Percentiles rank a stretch among this genome's conserved stretches.
These are phyloP conservation scores for Cephalopterus ornatus DNA, from an alignment of 2,113 vertebrate species.

Conservation along the genomic window DNA sequence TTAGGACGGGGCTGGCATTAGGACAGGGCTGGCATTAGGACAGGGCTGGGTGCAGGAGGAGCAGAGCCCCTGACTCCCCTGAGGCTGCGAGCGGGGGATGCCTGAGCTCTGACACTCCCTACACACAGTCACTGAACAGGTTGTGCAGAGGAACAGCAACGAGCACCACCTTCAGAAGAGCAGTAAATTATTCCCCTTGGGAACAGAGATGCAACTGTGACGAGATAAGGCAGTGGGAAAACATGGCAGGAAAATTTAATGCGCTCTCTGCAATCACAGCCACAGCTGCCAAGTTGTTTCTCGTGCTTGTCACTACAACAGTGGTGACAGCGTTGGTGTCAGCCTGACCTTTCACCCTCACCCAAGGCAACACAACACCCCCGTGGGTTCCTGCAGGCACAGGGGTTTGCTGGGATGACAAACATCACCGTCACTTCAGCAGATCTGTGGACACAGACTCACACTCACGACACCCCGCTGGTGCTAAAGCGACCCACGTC, in stretches of 20 bases:
- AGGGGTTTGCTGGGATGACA: background rate
- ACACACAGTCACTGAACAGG: background rate
- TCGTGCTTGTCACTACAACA: background rate
- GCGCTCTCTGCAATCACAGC: background rate
- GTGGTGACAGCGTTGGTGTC: background rate
- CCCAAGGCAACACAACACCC: background rate
- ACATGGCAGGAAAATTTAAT: background rate
- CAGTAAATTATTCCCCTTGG: background rate
- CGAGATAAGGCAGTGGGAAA: background rate
- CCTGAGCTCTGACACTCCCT: background rate
- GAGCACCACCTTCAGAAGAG: conserved; percentile 34
- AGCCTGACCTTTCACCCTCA: background rate
- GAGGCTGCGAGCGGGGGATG: background rate
- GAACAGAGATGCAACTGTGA: background rate
- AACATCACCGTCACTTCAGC: accelerated
- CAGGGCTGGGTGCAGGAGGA: background rate
- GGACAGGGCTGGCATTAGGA: background rate
- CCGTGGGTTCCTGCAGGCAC: background rate
- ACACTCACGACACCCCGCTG: accelerated
- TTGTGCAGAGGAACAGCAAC: background rate
- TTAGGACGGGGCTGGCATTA: background rate
- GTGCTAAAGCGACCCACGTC: background rate
- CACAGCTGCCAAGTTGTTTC: conserved; percentile 11
- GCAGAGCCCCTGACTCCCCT: accelerated
- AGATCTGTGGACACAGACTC: background rate